Evolutionary conservation across 2,797 vertebrate genomes (phyloP).

Genomic region (Pelobates cultripes): DNA sequence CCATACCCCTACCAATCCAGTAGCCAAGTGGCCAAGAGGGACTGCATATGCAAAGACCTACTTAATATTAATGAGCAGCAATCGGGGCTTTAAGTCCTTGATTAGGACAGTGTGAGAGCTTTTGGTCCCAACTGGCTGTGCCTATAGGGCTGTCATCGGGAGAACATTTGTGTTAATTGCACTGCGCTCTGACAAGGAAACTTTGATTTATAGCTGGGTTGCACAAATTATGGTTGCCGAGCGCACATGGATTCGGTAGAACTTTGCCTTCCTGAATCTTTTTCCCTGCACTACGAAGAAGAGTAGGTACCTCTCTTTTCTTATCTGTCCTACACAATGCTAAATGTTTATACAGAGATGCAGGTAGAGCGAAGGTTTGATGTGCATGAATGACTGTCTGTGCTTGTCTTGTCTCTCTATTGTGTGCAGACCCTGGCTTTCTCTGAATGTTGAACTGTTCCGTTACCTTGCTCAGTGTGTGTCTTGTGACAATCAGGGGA

Average conservation of each 20-base stretch:
- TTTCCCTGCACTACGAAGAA: conserved; percentile 98
- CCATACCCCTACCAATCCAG: conserved; percentile 82
- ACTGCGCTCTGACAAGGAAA: conserved; percentile 82
- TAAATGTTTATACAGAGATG: conserved; percentile 29
- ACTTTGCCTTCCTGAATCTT: conserved; percentile 95
- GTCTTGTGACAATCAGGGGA: conserved; percentile 65
- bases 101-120: conserved; percentile 95
- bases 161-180: conserved; percentile 85
- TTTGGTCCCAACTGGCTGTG: conserved; percentile 91
- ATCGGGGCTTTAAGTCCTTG: conserved; percentile 98
- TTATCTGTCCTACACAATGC: conserved; percentile 11
- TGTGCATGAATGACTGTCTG: conserved; percentile 59
- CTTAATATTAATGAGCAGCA: conserved; percentile 99
- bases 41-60: conserved; percentile 90
- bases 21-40: conserved; percentile 78
- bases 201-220: conserved; percentile 92
- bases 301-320: conserved; percentile 93
- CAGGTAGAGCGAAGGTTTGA: conserved; percentile 61
- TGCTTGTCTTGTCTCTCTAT: conserved; percentile 65
- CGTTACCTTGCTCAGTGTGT: conserved; percentile 66
- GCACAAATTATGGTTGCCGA: conserved; percentile 88
- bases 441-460: conserved; percentile 67
- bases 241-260: conserved; percentile 99
- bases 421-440: conserved; percentile 60
- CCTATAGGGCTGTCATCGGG: conserved; percentile 79